phyloP scores from a whole-genome alignment of 2,113 vertebrate species.

The Sylvia atricapilla region DNA sequence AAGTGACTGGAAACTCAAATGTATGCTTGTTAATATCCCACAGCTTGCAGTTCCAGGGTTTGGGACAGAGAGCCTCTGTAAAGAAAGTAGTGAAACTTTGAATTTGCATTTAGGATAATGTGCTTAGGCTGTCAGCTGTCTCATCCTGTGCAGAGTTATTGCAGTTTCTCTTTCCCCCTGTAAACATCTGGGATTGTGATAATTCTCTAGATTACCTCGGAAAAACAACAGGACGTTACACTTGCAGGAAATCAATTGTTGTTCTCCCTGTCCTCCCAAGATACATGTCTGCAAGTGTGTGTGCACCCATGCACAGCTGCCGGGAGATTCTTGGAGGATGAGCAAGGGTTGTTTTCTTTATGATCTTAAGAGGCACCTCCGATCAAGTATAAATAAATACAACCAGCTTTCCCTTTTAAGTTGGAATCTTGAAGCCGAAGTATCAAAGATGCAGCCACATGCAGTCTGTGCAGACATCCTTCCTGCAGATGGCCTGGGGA shows the following conservation, averaged over 20 bases:
- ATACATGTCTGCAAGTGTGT: not conserved
- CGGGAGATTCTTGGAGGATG: not conserved
- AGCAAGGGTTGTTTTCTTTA: not conserved
- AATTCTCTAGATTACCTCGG: not conserved
- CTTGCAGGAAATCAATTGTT: slow-evolving; percentile 35
- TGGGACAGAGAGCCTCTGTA: not conserved
- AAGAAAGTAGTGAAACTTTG: not conserved
- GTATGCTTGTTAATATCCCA: not conserved
- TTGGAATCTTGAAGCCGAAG: not conserved
- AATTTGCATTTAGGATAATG: not conserved
- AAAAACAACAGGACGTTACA: slow-evolving; percentile 4
- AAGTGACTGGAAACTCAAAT: slow-evolving; percentile 22
- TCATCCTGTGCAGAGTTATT: not conserved
- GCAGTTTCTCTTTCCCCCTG: not conserved
- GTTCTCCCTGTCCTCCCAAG: slow-evolving; percentile 5
- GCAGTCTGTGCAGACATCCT: not conserved
- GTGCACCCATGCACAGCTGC: not conserved
- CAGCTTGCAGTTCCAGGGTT: not conserved
- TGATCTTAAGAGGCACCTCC: not conserved
- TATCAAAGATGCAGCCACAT: not conserved
- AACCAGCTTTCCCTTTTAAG: not conserved
- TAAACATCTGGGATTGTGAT: slow-evolving; percentile 44
- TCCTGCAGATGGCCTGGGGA: not conserved
- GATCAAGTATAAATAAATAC: not conserved
- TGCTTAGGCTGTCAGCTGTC: not conserved